phyloP scores from a whole-genome alignment of 2,888 invertebrate species.

The Chaitophorus viminalis region DNA sequence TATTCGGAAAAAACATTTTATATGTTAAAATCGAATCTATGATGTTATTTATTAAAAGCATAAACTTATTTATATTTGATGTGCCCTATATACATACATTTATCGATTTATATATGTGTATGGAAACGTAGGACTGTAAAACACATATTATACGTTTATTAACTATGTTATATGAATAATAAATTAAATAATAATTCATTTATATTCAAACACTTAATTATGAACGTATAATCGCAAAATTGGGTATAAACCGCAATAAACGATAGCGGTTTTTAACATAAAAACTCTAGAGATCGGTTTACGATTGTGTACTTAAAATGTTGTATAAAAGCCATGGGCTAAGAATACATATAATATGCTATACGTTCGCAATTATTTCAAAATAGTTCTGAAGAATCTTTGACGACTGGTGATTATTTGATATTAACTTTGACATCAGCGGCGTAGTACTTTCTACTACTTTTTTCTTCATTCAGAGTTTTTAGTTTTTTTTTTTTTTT shows the following conservation, averaged over 20 bases:
- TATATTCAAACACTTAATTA: neutral
- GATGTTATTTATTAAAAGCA: too few species aligned
- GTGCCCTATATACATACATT: too few species aligned
- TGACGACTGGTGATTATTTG: constrained; percentile 1
- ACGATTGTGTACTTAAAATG: neutral
- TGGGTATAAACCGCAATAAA: neutral
- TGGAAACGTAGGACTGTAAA: too few species aligned
- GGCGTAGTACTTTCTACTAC: constrained; percentile 12
- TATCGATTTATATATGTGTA: too few species aligned
- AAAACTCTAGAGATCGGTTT: neutral
- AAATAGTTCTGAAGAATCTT: neutral
- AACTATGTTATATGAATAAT: neutral
- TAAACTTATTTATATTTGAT: too few species aligned
- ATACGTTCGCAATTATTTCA: neutral
- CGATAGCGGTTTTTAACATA: neutral
- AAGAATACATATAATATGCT: neutral
- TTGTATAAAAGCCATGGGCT: neutral
- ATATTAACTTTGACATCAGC: neutral
- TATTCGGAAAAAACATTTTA: too few species aligned
- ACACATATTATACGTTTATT: neutral
- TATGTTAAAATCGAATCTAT: too few species aligned
- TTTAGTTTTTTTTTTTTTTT: neutral
- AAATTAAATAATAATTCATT: too few species aligned
- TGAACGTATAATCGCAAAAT: neutral
- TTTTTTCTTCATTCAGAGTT: neutral